Evolutionary conservation across 1,140 invertebrate species (phyloP).

Genomic region (Panagrolaimus sp.): DNA sequence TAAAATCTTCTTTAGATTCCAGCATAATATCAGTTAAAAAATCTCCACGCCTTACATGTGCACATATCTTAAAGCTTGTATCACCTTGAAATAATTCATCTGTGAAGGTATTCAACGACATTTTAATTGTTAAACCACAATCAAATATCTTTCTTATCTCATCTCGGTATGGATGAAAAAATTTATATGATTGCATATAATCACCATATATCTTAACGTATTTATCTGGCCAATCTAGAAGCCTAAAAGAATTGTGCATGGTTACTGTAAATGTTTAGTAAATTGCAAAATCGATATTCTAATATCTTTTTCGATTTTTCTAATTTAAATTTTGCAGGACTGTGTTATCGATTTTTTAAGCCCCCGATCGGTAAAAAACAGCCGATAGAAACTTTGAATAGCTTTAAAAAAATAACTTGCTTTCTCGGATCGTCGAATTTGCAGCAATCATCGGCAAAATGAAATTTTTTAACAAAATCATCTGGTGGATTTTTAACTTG

Average conservation of each 20-base stretch:
- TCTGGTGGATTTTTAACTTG: constrained; percentile 1
- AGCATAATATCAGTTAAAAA: background rate
- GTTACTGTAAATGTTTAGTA: no score
- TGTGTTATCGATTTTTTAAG: no score
- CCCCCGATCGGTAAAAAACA: no score
- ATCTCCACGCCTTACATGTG: background rate
- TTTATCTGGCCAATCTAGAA: background rate
- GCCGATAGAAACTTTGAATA: no score
- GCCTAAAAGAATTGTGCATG: background rate
- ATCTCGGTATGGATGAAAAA: constrained; percentile 11
- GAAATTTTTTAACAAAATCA: background rate
- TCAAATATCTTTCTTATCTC: background rate
- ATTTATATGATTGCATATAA: constrained; percentile 10
- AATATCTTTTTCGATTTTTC: no score
- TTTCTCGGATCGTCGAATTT: constrained; percentile 7
- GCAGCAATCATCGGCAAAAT: constrained; percentile 4
- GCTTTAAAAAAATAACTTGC: no score
- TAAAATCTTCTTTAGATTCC: constrained; percentile 11
- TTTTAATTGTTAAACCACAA: background rate
- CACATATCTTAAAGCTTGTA: background rate
- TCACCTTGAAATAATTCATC: background rate
- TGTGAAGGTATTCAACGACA: background rate
- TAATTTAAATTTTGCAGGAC: no score
- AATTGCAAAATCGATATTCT: no score
- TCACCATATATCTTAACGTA: background rate